Evolutionary conservation across 2,113 vertebrate genomes (phyloP).

Genomic region (Cyprinodon brontotheroides): DNA sequence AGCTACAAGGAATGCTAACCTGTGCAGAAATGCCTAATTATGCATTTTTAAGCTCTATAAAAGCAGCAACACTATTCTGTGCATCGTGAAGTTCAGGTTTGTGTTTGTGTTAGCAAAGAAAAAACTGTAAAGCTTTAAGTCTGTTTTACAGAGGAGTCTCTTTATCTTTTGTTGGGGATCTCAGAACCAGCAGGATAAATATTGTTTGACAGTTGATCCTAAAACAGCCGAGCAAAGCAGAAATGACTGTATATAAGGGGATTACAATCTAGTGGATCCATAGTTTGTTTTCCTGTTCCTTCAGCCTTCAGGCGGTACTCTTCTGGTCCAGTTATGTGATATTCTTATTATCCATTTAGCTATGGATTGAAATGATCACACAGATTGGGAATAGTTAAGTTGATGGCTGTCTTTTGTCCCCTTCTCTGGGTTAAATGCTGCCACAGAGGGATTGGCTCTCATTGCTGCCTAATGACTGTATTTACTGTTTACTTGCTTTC

Average conservation of each 20-base stretch:
- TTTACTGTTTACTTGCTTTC: conserved; percentile 66
- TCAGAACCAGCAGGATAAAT: neutral
- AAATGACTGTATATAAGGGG: too few species aligned
- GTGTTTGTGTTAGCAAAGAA: too few species aligned
- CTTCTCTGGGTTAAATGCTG: conserved; percentile 2
- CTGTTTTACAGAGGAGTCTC: neutral
- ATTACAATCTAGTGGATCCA: too few species aligned
- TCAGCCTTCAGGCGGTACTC: neutral
- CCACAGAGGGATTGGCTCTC: conserved; percentile 51
- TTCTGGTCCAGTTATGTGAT: neutral
- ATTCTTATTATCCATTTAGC: too few species aligned
- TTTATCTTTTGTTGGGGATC: neutral
- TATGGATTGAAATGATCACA: neutral
- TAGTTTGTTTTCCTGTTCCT: neutral
- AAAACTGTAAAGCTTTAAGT: too few species aligned
- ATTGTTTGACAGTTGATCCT: neutral
- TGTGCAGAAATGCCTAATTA: neutral
- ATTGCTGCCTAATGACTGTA: conserved; percentile 60
- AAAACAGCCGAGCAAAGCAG: neutral
- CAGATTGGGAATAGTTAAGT: neutral
- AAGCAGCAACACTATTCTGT: too few species aligned
- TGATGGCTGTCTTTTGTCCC: neutral
- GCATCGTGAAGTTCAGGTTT: too few species aligned
- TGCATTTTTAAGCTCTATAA: too few species aligned
- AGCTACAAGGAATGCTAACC: neutral